Evolutionary conservation across 2,113 vertebrate species (phyloP), one percentile per base, ranked within the genome.

Genomic region (Xyrauchen texanus): DNA sequence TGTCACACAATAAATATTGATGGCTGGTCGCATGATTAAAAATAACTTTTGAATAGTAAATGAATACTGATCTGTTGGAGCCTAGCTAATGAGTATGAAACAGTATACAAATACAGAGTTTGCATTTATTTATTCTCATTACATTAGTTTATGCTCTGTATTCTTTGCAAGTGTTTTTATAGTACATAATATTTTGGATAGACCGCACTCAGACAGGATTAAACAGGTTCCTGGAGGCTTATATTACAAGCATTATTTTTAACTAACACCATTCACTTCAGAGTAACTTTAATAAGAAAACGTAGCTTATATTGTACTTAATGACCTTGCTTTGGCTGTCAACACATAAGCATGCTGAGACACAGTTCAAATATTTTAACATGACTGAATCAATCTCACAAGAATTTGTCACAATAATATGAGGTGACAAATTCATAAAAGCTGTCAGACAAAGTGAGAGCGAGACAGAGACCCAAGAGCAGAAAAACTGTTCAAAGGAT

Each of bases 51-150:
- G 15, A 6, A 58, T 15, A 7, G 13, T 63, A 62, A 53, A 77
- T 21, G 47, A 67, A 58, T n/a, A 67, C 67, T 72, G 68, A 73
- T 44, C 68, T 61, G 67, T 66, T 76, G 67, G 76, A n/a, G 53
- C 13, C 53, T 57, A 13, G 53, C 4, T 13, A 5, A 57, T 57
- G 6, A 55, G 13, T 11, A 57, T 6, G 6, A 57, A 57, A 57
- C 53, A 71, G 71, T 55, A 55, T 55, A 12, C 7, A 69, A 21
- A 53, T 69, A 4, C 8, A 45, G 10, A 15, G 12, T 45, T 66
- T 58, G 69, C 6, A n/a, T 58, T 58, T 7, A 21, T 15, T 71
- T 71, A 71, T 71, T 8, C 8, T 58, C 52, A 58, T 58, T 42
- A 42, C 45, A 4, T 4, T 10, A 1, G 6, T n/a, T 5, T 69